Base-by-base conservation (phyloP, 2,888 invertebrate genomes). In the Eristalinus aeneus region DNA sequence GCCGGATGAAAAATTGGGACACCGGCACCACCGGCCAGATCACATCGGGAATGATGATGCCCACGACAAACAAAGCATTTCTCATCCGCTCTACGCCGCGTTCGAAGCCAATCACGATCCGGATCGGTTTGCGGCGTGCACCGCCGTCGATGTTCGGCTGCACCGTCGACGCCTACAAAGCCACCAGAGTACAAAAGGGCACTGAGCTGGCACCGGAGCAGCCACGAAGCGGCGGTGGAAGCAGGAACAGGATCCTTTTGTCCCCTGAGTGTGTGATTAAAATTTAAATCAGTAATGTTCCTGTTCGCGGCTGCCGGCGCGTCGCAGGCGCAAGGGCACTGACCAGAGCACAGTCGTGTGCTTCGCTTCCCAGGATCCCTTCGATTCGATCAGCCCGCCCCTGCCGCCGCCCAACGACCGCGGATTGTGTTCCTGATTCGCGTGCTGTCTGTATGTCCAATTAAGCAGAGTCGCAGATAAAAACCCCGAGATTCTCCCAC, bases 251-350 rank as follows among this genome's bases (percentile, higher is more conserved):
- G 56, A 56, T 56, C 32, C 77, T 56, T 77, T 77, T 83, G 78
- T 83, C 78, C 69, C 74, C 73, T 69, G 46, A 69, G 69, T 23
- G 79, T 84, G 79, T 81, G 76, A 85, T 85, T 80, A 73, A 73
- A 85, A 80, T 85, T 80, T 80, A 85, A 85, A 76, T 80, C 80
- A 64, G 85, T 85, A 85, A 76, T 69, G 85, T 85, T 72, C 72
- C 63, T 10, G 39, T 10, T 54, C 32, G 23, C 53, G 34, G 65
- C 1, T 63, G 39, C 61, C 39, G 32, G 46, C 16, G 46, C 46
- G 65, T 1, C 56, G 39, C 61, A 56, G 32, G 46, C 16, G 46
- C 46, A 46, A 39, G 39, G 39, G 10, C 74, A 83, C 85, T 85
- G 85, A 81, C 85, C 85, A 81, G 69, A 74, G 71, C 73, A 71